Evolutionary conservation across 2,888 invertebrate species (phyloP), one percentile per base, ranked within the genome.

Genomic region (Luffia ferchaultella): DNA sequence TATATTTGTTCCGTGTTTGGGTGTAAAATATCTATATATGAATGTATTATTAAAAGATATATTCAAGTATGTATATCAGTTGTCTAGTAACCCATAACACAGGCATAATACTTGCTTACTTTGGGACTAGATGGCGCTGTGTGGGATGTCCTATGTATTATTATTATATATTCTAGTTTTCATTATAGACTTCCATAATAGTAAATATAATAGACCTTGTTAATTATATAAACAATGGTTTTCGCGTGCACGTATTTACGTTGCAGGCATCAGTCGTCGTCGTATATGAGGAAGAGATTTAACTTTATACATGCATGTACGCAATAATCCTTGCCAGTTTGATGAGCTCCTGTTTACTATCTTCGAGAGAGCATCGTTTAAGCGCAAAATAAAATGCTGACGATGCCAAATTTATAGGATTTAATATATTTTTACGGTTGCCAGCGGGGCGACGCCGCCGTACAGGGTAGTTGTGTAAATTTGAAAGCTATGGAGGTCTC

Each of bases 371-470:
- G 72, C 73, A 75, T 73, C 73, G 70, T 63, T 68, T 66, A 64
- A 70, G 68, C 66, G 67, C 67, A 59, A 68, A 73, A 76, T 77
- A 76, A 77, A 77, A 76, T 70, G 74, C 70, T 70, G 70, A 70
- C 71, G 73, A 73, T 70, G 70, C 68, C 64, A 69, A 75, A 76
- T 76, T 76, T 76, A 76, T 76, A 67, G 65, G 66, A 72, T 69
- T 73, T 73, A 73, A 73, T 76, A 73, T 74, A 75, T 74, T 76
- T 76, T 76, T 74, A 76, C 71, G 67, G 60, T 18, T 30, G 57
- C 60, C 62, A 65, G 30, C 20, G n/a, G 45, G 16, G 62, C 62
- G 58, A 62, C 55, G 63, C 62, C 62, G 60, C 59, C 62, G 65
- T 61, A 12, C 30, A 12, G 30, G 30, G 30, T 30, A 30, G 30